Evolutionary conservation across 2,888 invertebrate genomes (phyloP), one percentile per base, ranked within the genome.

Genomic region (Cosmia pyralina): DNA sequence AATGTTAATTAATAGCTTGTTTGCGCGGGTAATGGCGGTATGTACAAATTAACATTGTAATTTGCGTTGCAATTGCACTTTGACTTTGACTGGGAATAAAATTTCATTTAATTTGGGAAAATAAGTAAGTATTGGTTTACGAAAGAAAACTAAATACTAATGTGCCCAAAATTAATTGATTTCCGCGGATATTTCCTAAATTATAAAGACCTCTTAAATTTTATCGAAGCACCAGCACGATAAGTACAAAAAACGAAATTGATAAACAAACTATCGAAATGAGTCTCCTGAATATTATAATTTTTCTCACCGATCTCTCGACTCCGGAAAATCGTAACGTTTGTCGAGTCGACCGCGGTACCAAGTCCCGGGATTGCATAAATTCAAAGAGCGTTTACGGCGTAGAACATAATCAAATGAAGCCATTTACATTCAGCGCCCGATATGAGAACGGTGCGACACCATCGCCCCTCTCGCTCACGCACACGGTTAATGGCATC

Each of bases 401-500:
- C 90, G 90, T 89, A 89, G 90, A 93, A 93, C 92, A 93, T 94
- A 94, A 94, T 94, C 93, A 95, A 95, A 95, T 95, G 95, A 94
- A 95, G 94, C 93, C 92, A 95, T 96, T 95, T 94, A 93, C 93
- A 95, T 95, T 95, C 95, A 94, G 90, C 90, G 88, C 90, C 90
- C 88, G 92, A 89, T 90, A 90, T 89, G 88, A 86, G 91, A 93
- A 88, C 88, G 86, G 91, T 84, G 84, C 87, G 85, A 84, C 87
- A 83, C 87, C 88, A 91, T 90, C 79, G 72, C 82, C 85, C 85
- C 81, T 93, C 94, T 90, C 93, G 60, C 89, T 94, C 93, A 89
- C 92, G 89, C 95, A 87, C 92, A 87, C 89, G 87, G 90, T 86
- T 94, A 94, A 95, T 94, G 92, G 93, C 93, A 90, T 93, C 92